Evolutionary conservation across 2,888 invertebrate genomes (phyloP).

Genomic region (Athrips mouffetella): DNA sequence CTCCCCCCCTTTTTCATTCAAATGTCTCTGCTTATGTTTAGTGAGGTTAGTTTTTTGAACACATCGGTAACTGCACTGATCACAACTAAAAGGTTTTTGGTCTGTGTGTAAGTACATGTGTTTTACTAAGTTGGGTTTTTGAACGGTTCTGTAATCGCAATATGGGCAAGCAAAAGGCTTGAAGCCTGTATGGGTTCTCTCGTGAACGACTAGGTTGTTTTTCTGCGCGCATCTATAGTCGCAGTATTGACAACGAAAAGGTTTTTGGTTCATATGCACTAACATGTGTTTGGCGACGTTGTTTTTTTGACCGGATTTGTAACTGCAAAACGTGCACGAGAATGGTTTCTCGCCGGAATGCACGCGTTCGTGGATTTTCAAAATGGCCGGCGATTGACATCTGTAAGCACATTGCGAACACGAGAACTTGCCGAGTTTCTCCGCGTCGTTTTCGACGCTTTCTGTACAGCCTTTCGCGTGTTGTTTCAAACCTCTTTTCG

Average conservation of each 20-base stretch:
- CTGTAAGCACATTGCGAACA: conserved; percentile 66
- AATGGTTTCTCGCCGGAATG: conserved; percentile 73
- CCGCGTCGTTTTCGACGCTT: conserved; percentile 32
- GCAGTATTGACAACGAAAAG: conserved; percentile 70
- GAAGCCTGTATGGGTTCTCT: conserved; percentile 71
- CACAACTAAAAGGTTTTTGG: conserved; percentile 71
- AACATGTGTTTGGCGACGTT: conserved; percentile 73
- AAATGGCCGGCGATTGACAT: conserved; percentile 72
- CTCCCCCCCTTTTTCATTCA: conserved; percentile 58
- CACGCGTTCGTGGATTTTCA: conserved; percentile 71
- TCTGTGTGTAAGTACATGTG: conserved; percentile 75
- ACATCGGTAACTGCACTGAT: conserved; percentile 66
- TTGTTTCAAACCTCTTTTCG: conserved; percentile 60
- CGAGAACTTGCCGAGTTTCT: conserved; percentile 60
- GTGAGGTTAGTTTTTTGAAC: conserved; percentile 73
- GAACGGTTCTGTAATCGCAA: conserved; percentile 70
- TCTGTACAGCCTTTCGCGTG: conserved; percentile 54
- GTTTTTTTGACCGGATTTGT: conserved; percentile 73
- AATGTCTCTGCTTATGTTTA: conserved; percentile 68
- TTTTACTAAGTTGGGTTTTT: conserved; percentile 72
- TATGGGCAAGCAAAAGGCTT: conserved; percentile 72
- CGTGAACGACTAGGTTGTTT: conserved; percentile 71
- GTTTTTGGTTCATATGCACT: conserved; percentile 75
- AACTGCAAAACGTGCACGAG: conserved; percentile 68
- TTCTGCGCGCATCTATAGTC: conserved; percentile 72